Percentiles rank a stretch among this genome's conserved stretches.
These are phyloP conservation scores for Epirrhoe alternata DNA, from an alignment of 2,888 invertebrate genomes.

Conservation along the genomic window DNA sequence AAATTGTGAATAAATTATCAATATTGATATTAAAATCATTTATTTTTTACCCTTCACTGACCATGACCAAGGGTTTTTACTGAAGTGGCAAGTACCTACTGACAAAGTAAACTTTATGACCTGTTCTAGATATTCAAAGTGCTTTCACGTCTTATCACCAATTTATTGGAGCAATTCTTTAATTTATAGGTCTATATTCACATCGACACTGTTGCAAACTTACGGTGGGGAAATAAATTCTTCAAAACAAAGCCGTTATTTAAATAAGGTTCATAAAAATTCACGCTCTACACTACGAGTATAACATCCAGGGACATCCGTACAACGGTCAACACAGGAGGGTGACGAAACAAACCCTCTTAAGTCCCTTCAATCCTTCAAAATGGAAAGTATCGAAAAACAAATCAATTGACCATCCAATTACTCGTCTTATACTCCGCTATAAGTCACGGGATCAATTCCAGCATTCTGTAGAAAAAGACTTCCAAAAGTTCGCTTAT, in stretches of 20 bases:
- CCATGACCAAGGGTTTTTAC: neutral
- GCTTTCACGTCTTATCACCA: conserved; percentile 6
- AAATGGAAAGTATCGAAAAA: conserved; percentile 70
- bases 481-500: conserved; percentile 81
- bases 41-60: conserved; percentile 46
- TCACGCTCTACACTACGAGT: conserved; percentile 31
- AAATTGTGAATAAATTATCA: conserved; percentile 86
- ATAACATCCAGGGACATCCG: conserved; percentile 38
- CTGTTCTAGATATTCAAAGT: conserved; percentile 18
- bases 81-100: neutral
- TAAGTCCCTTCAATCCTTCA: conserved; percentile 47
- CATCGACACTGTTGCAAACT: conserved; percentile 17
- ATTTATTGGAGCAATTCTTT: conserved; percentile 27
- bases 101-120: conserved; percentile 3
- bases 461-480: conserved; percentile 81
- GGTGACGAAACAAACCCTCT: conserved; percentile 21
- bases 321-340: conserved; percentile 36
- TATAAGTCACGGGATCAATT: conserved; percentile 84
- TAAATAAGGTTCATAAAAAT: conserved; percentile 36
- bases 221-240: conserved; percentile 13
- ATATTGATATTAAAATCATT: conserved; percentile 79
- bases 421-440: conserved; percentile 70
- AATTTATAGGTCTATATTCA: conserved; percentile 24
- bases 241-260: conserved; percentile 31
- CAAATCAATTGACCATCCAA: conserved; percentile 78